Evolutionary conservation across 2,888 invertebrate genomes (phyloP), one percentile per base, ranked within the genome.

Genomic region (Nezara viridula): DNA sequence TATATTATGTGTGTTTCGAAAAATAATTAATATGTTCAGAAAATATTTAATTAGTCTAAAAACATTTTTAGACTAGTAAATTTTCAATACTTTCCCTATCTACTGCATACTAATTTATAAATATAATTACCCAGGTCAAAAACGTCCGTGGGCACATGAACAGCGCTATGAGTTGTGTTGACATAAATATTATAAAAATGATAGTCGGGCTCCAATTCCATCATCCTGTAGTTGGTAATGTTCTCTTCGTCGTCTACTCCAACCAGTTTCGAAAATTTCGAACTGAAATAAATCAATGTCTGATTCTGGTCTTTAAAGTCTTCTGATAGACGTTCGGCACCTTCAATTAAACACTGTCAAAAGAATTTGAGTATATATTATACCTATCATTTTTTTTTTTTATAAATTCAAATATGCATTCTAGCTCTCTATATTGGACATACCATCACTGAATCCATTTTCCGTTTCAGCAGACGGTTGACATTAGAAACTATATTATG

Each of bases 81-180:
- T 50, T 19, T 50, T 16, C 50, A 10, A 3, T 19, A 50, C 50
- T 50, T 14, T 50, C 12, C 14, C 10, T 3, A 44, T 44, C 44
- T 5, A 44, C 44, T 44, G 44, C 44, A 7, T 44, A n/a, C n/a
- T n/a, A n/a, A n/a, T n/a, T n/a, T n/a, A n/a, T n/a, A 66, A 24
- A 88, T 14, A 66, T 16, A 92, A 92, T 93, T 93, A 96, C 97
- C 95, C 94, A 94, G 94, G 92, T 98, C 98, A 93, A 95, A 98
- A 90, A 99, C 96, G 94, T 98, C 98, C 50, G 98, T 97, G 9
- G 99, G 98, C 47, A 98, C 96, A 93, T 99, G 98, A 87, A 98
- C 97, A 90, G 98, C 96, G 92, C 98, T 98, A 91, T 95, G 94
- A 89, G 94, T 95, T 21, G 96, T 96, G 92, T 97, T 97, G 24